phyloP scores from a whole-genome alignment of 37 sponge, comb jelly and placozoan genomes.

The Geodia barretti region DNA sequence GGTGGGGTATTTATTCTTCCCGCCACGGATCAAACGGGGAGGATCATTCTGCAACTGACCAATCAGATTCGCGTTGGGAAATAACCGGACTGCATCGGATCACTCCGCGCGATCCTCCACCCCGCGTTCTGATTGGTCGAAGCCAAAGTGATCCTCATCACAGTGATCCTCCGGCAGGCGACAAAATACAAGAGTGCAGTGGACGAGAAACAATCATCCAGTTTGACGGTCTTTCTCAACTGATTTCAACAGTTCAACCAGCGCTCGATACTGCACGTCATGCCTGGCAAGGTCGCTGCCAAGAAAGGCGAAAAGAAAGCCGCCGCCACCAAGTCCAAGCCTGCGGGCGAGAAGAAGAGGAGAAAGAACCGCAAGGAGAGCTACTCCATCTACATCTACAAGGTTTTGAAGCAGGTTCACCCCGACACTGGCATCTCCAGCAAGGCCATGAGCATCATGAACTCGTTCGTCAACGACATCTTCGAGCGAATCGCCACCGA shows the following conservation, averaged over 20 bases:
- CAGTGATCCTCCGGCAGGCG: slow-evolving; percentile 1
- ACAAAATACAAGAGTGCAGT: background rate
- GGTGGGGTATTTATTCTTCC: background rate
- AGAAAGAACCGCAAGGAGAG: slow-evolving; percentile 86
- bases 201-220: too few species aligned
- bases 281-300: background rate
- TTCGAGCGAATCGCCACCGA: slow-evolving; percentile 92
- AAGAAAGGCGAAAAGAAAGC: slow-evolving; percentile 3
- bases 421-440: slow-evolving; percentile 95
- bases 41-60: slow-evolving; percentile 19
- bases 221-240: background rate
- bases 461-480: slow-evolving; percentile 94
- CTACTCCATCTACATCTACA: slow-evolving; percentile 98
- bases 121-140: slow-evolving; percentile 38
- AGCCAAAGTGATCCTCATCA: slow-evolving; percentile 15
- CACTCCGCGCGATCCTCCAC: background rate
- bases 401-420: slow-evolving; percentile 97
- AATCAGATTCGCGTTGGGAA: slow-evolving; percentile 29
- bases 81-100: background rate
- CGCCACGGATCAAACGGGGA: background rate
- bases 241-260: background rate
- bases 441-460: slow-evolving; percentile 99
- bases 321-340: slow-evolving; percentile 27
- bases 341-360: slow-evolving; percentile 63
- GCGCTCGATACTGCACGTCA: too few species aligned